phyloP scores from a whole-genome alignment of 2,797 vertebrate genomes.

The Microhierax caerulescens region DNA sequence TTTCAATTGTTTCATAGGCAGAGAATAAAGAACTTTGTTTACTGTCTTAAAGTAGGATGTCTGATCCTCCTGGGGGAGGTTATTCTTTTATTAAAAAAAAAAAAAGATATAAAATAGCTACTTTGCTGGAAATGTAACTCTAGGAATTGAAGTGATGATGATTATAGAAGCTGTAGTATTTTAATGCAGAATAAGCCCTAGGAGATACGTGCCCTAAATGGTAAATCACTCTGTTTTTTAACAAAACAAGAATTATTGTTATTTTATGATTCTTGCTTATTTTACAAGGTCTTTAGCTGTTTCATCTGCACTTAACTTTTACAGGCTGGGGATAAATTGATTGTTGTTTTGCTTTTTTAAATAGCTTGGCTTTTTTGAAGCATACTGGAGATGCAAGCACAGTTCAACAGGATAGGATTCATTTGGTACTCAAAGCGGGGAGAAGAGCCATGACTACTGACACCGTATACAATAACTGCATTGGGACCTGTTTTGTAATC shows the following conservation, averaged over 20 bases:
- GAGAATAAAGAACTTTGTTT: conserved; percentile 53
- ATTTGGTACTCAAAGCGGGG: not conserved
- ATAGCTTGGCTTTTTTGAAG: conserved; percentile 1
- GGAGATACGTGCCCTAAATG: conserved; percentile 51
- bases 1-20: conserved; percentile 36
- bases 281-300: conserved; percentile 49
- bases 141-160: conserved; percentile 41
- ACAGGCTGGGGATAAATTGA: conserved; percentile 25
- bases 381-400: not conserved
- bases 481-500: not conserved
- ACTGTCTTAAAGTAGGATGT: conserved; percentile 34
- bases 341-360: conserved; percentile 36
- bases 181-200: conserved; percentile 55
- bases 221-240: conserved; percentile 26
- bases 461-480: not conserved
- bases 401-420: not conserved
- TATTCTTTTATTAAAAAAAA: conserved; percentile 62
- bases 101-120: conserved; percentile 37
- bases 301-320: conserved; percentile 51
- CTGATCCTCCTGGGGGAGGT: conserved; percentile 47
- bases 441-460: not conserved
- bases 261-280: conserved; percentile 49
- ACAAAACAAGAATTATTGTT: conserved; percentile 54
- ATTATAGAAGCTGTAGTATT: conserved; percentile 31
- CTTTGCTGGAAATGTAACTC: conserved; percentile 10